Evolutionary conservation across 1,140 invertebrate species (phyloP).

Genomic region (Pteromalus puparum): DNA sequence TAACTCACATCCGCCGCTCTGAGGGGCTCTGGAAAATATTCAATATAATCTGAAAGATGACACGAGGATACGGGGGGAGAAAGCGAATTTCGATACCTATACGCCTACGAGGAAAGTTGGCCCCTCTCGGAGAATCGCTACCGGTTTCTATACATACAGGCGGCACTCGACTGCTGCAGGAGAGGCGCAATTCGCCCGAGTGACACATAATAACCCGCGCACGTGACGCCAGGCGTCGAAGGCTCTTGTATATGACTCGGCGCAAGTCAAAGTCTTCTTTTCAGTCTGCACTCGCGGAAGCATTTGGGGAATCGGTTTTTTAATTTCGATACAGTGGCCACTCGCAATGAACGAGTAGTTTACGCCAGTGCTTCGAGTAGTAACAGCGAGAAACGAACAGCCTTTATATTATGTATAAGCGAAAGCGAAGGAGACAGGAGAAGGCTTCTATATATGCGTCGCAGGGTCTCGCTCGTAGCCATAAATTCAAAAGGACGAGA

Average conservation of each 20-base stretch:
- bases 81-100: slow-evolving; percentile 18
- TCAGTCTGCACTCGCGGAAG: not conserved
- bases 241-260: not conserved
- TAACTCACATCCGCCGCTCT: slow-evolving; percentile 23
- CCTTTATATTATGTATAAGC: too few relatives aligned
- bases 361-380: too few relatives aligned
- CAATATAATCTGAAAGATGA: slow-evolving; percentile 32
- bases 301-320: not conserved
- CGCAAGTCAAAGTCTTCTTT: not conserved
- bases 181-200: slow-evolving; percentile 21
- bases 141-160: not conserved
- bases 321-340: not conserved
- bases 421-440: not conserved
- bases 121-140: not conserved
- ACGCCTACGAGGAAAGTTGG: not conserved
- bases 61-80: not conserved
- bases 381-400: too few relatives aligned
- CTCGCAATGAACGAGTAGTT: not conserved
- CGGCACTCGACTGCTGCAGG: not conserved
- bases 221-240: slow-evolving; percentile 52
- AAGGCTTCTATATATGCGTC: slow-evolving; percentile 25
- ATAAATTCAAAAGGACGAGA: slow-evolving; percentile 44
- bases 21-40: slow-evolving; percentile 18
- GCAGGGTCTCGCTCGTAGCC: slow-evolving; percentile 4
- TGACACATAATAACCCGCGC: slow-evolving; percentile 58